Percentiles rank a stretch among this genome's conserved stretches.
These are phyloP conservation scores for Prolemur simus DNA, from an alignment of 2,113 vertebrate species.

Conservation along the genomic window DNA sequence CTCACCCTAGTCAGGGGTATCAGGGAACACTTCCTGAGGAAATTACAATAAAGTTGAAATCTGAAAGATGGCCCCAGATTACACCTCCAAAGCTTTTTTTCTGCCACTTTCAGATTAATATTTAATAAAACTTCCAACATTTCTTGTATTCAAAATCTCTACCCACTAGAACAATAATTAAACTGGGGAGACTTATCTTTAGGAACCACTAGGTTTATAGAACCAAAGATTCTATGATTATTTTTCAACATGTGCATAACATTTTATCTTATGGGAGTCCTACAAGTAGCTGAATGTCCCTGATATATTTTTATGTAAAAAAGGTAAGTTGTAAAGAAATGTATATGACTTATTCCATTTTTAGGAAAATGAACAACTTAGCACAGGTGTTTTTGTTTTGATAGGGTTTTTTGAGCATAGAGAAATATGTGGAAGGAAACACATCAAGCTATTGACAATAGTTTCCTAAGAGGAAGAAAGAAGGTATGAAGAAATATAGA, in stretches of 20 bases:
- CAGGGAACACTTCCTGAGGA: background rate
- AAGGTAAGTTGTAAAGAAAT: slow-evolving; percentile 29
- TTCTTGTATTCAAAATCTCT: background rate
- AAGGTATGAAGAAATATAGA: background rate
- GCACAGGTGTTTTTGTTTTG: background rate
- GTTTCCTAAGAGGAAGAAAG: background rate
- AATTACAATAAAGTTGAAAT: background rate
- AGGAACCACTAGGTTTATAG: background rate
- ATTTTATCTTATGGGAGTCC: background rate
- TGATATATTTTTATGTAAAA: background rate
- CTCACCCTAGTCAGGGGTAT: background rate
- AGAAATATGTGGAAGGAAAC: background rate
- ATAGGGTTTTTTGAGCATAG: background rate
- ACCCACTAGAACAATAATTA: background rate
- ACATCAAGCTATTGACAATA: background rate
- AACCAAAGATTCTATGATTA: background rate
- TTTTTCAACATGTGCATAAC: background rate
- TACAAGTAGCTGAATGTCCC: background rate
- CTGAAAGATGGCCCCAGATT: background rate
- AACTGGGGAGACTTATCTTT: background rate
- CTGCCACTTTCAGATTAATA: background rate
- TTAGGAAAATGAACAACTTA: background rate
- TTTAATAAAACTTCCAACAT: background rate
- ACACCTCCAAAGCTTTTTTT: background rate
- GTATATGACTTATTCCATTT: background rate